Evolutionary conservation across 1,140 invertebrate genomes (phyloP), one percentile per base, ranked within the genome.

Genomic region (Diorhabda sublineata): DNA sequence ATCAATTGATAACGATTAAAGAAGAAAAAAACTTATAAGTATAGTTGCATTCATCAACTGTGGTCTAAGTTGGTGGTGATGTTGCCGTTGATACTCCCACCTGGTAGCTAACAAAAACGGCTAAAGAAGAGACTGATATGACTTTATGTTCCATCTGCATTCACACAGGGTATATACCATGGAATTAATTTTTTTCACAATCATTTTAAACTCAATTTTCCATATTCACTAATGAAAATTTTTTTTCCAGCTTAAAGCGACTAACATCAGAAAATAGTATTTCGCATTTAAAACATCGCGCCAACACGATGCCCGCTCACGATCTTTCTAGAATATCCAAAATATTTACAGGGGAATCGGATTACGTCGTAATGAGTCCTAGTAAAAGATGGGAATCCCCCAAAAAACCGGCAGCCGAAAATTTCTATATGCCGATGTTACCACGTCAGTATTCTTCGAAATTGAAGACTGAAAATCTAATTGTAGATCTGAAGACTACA

Each of bases 321-420:
- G 74, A 77, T 74, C 58, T 76, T 8, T 69, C 70, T 3, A 75
- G 72, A 65, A 73, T 78, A 11, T 77, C 75, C 2, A 76, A 75
- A 65, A 73, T 76, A 11, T 77, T 78, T 61, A 73, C 67, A 3
- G 9, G 64, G 2, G 78, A 79, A 44, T 74, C 71, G 0, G 77
- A 79, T 42, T 79, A 79, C 62, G 74, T 78, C 44, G 71, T 77
- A 5, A 79, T 79, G 78, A 76, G 71, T 63, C 76, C 76, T 3
- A 70, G 57, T 7, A 70, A 70, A 57, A 67, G 63, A 3, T 45
- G 68, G 42, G 68, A 69, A 5, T 73, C 64, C 2, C 66, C 62
- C 7, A 76, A 73, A 62, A 45, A 42, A 42, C 44, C 68, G 42
- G 64, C 69, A 61, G 64, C 66, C 2, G 77, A 79, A 58, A 76